Conservation (phyloP, 2,888 invertebrate genomes). For the Drosophila anomelani region DNA sequence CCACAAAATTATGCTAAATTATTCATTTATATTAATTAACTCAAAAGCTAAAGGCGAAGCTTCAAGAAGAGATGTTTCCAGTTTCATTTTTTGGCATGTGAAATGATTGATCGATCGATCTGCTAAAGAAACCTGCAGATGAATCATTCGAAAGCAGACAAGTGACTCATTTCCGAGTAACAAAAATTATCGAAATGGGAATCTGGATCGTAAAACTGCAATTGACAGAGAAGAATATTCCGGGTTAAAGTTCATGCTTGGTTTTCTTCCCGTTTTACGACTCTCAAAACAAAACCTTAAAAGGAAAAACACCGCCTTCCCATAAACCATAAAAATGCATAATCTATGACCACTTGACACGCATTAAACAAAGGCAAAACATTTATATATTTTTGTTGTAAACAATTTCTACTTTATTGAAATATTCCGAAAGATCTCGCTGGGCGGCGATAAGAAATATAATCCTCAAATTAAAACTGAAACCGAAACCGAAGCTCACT, state of each 20-base stretch:
- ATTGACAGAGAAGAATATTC: constrained; percentile 48
- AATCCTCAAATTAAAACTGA: constrained; percentile 44
- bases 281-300: constrained; percentile 52
- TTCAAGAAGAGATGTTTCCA: constrained; percentile 7
- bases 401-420: constrained; percentile 10
- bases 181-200: constrained; percentile 42
- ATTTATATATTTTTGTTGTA: constrained; percentile 23
- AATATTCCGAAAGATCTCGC: constrained; percentile 3
- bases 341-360: constrained; percentile 73
- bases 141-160: constrained; percentile 51
- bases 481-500: constrained; percentile 31
- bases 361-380: constrained; percentile 64
- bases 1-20: constrained; percentile 35
- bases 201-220: constrained; percentile 67
- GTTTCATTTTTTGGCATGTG: constrained; percentile 34
- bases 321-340: constrained; percentile 71
- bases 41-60: constrained; percentile 15
- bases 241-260: constrained; percentile 21
- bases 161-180: constrained; percentile 33
- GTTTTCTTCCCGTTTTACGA: constrained; percentile 46
- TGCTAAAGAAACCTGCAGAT: constrained; percentile 19
- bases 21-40: constrained; percentile 71
- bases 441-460: constrained; percentile 28
- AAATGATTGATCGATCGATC: constrained; percentile 64
- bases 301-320: constrained; percentile 28